Evolutionary conservation across 1,140 invertebrate genomes (phyloP).

Genomic region (Harpegnathos saltator): DNA sequence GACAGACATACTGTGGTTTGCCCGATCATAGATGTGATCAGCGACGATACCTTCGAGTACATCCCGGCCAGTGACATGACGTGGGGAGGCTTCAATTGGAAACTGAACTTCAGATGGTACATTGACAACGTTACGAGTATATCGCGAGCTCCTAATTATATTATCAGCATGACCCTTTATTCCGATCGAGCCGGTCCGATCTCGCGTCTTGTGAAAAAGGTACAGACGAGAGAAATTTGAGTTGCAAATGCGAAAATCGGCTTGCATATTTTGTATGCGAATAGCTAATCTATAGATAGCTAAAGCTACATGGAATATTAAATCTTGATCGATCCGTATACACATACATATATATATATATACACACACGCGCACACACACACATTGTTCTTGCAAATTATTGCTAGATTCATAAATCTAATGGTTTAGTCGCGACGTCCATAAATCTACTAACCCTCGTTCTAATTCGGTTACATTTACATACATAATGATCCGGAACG

Average conservation of each 20-base stretch:
- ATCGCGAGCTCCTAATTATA: not conserved
- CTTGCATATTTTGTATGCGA: slow-evolving; percentile 42
- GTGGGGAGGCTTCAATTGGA: slow-evolving; percentile 99
- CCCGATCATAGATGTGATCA: slow-evolving; percentile 99
- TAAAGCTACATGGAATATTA: slow-evolving; percentile 25
- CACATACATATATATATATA: too few species aligned
- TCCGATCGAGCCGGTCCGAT: not conserved
- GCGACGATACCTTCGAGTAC: slow-evolving; percentile 98
- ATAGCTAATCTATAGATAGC: slow-evolving; percentile 26
- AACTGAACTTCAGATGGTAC: slow-evolving; percentile 98
- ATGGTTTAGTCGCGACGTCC: not conserved
- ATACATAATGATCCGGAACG: slow-evolving; percentile 24
- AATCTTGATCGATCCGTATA: slow-evolving; percentile 39
- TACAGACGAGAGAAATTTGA: slow-evolving; percentile 26
- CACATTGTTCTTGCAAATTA: not conserved
- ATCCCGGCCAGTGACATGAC: slow-evolving; percentile 97
- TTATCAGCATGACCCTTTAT: not conserved
- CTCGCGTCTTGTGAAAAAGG: not conserved
- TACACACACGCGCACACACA: too few species aligned
- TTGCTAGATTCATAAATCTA: slow-evolving; percentile 20
- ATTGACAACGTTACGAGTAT: not conserved
- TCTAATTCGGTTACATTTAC: slow-evolving; percentile 26
- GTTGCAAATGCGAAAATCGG: slow-evolving; percentile 47
- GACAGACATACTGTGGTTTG: slow-evolving; percentile 97
- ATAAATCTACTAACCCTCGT: slow-evolving; percentile 16